Evolutionary conservation across 2,888 invertebrate species (phyloP), one percentile per base, ranked within the genome.

Genomic region (Euclidia mi): DNA sequence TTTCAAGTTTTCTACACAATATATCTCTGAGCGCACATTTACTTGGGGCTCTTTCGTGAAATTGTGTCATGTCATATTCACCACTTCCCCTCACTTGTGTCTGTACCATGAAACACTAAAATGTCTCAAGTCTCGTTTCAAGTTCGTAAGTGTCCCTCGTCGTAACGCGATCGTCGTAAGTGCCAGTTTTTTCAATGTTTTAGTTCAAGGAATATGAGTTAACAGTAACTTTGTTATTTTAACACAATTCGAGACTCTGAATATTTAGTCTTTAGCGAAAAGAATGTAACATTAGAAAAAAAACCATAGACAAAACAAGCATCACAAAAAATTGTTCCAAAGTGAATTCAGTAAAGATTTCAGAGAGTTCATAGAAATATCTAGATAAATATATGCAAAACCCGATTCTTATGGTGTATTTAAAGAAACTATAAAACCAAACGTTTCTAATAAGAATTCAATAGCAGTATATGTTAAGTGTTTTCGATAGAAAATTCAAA

Each of bases 171-270:
- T 66, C 53, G 44, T 17, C 45, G 44, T 66, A 71, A 78, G 71
- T 71, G 68, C 48, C 59, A 65, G 51, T 76, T 76, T 65, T 74
- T 78, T 77, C 74, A 83, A 80, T 71, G 65, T 66, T 66, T 56
- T 65, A 51, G 50, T 49, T 50, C 10, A 43, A 51, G 62, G 50
- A 72, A 73, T 73, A 64, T 53, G 12, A 20, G 31, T 31, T 43
- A 17, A 31, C 35, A n/a, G 18, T 31, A 28, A 14, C 4, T 14
- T 18, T 29, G 12, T 35, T 0, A 34, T 14, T 25, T 41, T 49
- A 25, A 20, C 14, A 15, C 41, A 32, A 32, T 32, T 32, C 4
- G 32, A 11, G 11, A 14, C 12, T 12, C 1, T 12, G 20, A 32
- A n/a, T 11, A 14, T 32, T 12, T 1, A 32, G 3, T 32, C 1